Base-by-base conservation (phyloP, 2,888 invertebrate genomes). In the Dermolepida albohirtum region DNA sequence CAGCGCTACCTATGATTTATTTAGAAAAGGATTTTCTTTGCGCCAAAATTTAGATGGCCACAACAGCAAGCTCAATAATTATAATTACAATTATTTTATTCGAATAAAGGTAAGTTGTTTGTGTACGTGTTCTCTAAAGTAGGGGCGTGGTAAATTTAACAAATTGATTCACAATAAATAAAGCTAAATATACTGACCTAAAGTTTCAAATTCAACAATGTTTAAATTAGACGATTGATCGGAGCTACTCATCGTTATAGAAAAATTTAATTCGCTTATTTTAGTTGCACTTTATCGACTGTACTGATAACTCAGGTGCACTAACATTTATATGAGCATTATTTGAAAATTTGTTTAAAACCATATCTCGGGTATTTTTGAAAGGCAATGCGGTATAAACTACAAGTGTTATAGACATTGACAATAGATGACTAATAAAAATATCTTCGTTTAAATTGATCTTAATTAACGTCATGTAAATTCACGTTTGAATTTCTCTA, bases 381-480 rank as follows among this genome's bases (percentile, higher is more conserved):
- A 43, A 57, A 57, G 27, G 27, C 10, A 34, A 44, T 27, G 43
- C 10, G 27, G 22, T 27, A 11, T 43, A 57, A 16, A 57, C 43
- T 57, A 57, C 57, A 22, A n/a, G 22, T 7, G 41, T 6, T 10
- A 57, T 43, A 43, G 8, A 11, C 40, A 27, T 57, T 57, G 14
- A 17, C 43, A 57, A 57, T 44, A 57, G 57, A 44, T 57, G 57
- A 43, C 43, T 57, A 27, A 22, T 27, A 57, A 57, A 10, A 34
- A 2, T 34, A 34, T 34, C 34, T 12, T 27, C 27, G 22, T 12
- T 22, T 17, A 43, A 57, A 57, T 57, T 57, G 43, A 12, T 14
- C 41, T 44, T 57, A 57, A 57, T 57, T 57, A 57, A 44, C 11
- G 14, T 27, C n/a, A 5, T 5, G 6, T 34, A 34, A 34, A 34